These are phyloP conservation scores for Acanthurus lineatus DNA, from an alignment of 2,797 vertebrate genomes.

Conservation along the genomic window DNA sequence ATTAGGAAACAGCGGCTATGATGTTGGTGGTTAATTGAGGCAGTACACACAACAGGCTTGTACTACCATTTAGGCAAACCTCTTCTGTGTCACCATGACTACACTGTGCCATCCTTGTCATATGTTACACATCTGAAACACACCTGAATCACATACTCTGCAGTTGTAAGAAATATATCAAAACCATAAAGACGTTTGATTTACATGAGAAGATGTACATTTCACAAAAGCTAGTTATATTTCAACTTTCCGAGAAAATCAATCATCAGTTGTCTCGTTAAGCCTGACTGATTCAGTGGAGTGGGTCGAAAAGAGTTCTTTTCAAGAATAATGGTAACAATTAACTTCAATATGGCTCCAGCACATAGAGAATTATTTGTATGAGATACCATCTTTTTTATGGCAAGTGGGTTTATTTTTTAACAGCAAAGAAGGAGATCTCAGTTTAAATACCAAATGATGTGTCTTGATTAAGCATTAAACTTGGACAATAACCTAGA, in stretches of 20 bases:
- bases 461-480: not conserved
- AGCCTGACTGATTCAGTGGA: conserved; percentile 11
- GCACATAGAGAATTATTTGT: not conserved
- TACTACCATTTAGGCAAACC: not conserved
- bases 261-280: not conserved
- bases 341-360: not conserved
- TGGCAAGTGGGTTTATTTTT: conserved; percentile 15
- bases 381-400: conserved; percentile 11
- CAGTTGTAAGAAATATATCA: not conserved
- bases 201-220: not conserved
- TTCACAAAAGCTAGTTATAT: conserved; percentile 1
- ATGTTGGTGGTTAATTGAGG: conserved; percentile 9
- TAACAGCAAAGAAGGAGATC: not conserved
- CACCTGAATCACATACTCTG: not conserved
- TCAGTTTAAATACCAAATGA: conserved; percentile 1
- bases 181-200: not conserved
- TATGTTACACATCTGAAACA: not conserved
- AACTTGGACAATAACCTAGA: not conserved
- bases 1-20: conserved; percentile 18
- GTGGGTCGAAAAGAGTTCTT: not conserved
- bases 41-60: not conserved
- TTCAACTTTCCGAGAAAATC: not conserved
- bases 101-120: not conserved
- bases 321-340: not conserved
- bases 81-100: not conserved